Evolutionary conservation across 2,113 vertebrate genomes (phyloP).

Genomic region (Entomyzon cyanotis): DNA sequence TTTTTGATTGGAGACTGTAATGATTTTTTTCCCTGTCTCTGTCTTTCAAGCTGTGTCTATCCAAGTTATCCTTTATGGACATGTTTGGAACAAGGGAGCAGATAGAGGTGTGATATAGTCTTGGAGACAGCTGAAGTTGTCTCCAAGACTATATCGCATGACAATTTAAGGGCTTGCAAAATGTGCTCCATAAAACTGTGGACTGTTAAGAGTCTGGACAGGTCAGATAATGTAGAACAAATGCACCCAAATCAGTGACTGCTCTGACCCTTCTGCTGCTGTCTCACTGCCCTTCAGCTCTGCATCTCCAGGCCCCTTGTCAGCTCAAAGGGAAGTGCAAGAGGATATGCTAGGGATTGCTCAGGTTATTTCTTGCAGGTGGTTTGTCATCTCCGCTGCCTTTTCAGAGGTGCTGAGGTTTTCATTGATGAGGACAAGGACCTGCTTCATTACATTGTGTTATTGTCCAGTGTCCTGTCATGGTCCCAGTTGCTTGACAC

Average conservation of each 20-base stretch:
- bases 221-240: background rate
- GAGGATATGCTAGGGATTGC: fast-evolving
- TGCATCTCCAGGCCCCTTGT: background rate
- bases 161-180: background rate
- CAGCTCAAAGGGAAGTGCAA: background rate
- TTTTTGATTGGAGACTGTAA: background rate
- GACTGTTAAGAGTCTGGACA: background rate
- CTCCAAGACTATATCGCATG: no score
- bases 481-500: background rate
- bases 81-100: background rate
- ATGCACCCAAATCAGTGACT: background rate
- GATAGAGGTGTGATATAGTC: background rate
- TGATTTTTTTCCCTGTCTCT: background rate
- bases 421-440: background rate
- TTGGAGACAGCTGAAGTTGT: no score
- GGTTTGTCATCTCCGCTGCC: background rate
- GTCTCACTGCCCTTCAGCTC: background rate
- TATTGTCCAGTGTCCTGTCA: background rate
- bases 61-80: background rate
- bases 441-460: background rate
- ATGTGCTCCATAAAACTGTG: background rate
- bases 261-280: background rate
- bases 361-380: background rate
- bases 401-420: background rate
- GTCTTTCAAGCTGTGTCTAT: background rate